Percentiles rank a stretch among this genome's conserved stretches.
phyloP scores from a whole-genome alignment of 2,888 invertebrate genomes.

The Chesias legatella region DNA sequence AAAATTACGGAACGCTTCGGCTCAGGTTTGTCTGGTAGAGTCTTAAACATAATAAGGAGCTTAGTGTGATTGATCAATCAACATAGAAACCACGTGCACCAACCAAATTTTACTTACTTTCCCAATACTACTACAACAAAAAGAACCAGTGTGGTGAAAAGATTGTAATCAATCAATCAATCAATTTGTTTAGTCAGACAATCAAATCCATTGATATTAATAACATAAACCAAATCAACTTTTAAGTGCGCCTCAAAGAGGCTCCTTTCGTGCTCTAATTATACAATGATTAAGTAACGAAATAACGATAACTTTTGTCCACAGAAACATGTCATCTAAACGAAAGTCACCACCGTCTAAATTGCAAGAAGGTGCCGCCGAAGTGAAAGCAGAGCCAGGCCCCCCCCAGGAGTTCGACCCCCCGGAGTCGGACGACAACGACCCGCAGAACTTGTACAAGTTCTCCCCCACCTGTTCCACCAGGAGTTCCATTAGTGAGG shows the following conservation, averaged over 20 bases:
- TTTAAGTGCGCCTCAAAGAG: too few species aligned
- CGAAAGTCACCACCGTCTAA: slow-evolving; percentile 97
- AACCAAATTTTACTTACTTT: too few species aligned
- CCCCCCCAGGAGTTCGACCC: slow-evolving; percentile 74
- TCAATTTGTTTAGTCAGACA: too few species aligned
- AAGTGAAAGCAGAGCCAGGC: slow-evolving; percentile 73
- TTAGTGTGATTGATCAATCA: slow-evolving; percentile 25
- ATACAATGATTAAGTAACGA: not conserved
- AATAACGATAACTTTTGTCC: slow-evolving; percentile 56
- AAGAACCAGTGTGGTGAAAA: too few species aligned
- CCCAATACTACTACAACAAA: too few species aligned
- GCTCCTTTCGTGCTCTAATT: too few species aligned
- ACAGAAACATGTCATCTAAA: slow-evolving; percentile 97
- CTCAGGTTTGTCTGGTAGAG: slow-evolving; percentile 25
- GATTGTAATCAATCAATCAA: too few species aligned
- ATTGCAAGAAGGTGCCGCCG: slow-evolving; percentile 87
- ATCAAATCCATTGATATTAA: too few species aligned
- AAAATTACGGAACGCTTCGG: slow-evolving; percentile 27
- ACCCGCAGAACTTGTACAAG: slow-evolving; percentile 67
- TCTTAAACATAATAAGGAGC: slow-evolving; percentile 21
- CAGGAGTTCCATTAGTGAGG: slow-evolving; percentile 78
- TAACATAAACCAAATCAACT: too few species aligned
- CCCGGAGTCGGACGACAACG: slow-evolving; percentile 66
- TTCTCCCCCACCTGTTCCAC: slow-evolving; percentile 73
- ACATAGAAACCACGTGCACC: too few species aligned